Evolutionary conservation across 2,797 vertebrate genomes (phyloP).

Genomic region (Leuciscus waleckii): DNA sequence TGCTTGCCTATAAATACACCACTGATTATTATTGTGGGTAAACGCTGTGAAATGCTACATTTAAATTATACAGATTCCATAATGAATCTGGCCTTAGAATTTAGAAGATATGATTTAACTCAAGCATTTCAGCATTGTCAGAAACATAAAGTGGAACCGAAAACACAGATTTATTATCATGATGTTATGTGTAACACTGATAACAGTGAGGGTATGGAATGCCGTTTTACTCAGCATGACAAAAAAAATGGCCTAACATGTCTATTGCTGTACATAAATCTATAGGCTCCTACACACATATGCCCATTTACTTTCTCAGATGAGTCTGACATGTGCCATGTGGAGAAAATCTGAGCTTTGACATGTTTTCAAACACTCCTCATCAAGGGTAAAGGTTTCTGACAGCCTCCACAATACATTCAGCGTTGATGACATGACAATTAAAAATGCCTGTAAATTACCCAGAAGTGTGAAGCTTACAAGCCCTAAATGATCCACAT

Average conservation of each 20-base stretch:
- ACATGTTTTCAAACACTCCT: constrained; percentile 22
- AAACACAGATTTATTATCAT: neutral
- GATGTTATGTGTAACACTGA: neutral
- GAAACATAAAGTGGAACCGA: neutral
- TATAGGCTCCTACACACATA: neutral
- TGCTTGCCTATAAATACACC: neutral
- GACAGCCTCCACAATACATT: constrained; percentile 19
- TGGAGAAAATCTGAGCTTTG: neutral
- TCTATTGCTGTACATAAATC: neutral
- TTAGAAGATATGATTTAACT: no score
- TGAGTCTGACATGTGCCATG: constrained; percentile 20
- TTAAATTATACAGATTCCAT: neutral
- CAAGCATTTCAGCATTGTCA: neutral
- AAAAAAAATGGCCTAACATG: neutral
- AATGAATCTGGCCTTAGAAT: neutral
- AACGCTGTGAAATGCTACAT: neutral
- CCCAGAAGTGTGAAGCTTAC: neutral
- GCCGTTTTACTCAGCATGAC: neutral
- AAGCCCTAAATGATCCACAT: constrained; percentile 22
- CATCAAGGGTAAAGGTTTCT: constrained; percentile 22
- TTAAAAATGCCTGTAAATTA: constrained; percentile 32
- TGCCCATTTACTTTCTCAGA: neutral
- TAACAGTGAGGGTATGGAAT: neutral
- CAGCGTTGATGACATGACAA: neutral
- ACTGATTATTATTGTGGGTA: no score